Base-by-base conservation (phyloP, 2,888 invertebrate species). In the Pyrocoelia pectoralis region DNA sequence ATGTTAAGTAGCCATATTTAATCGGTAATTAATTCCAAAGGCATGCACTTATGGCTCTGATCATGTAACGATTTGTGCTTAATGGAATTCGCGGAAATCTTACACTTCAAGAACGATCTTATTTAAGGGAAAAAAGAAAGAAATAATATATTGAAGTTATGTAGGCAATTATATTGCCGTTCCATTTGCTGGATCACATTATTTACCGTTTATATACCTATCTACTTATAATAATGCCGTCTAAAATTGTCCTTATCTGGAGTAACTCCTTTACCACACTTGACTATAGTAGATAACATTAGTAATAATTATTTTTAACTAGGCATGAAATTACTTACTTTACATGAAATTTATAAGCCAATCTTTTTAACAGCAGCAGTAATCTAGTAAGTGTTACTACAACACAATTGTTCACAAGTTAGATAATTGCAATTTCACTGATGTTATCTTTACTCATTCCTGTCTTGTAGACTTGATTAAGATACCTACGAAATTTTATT, bases 1-100 rank as follows among this genome's bases (percentile, higher is more conserved):
- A 74, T 75, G 75, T 65, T 72, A 74, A 74, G 74, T 73, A 70
- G 74, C 72, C 59, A 74, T 74, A 74, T 74, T 74, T 73, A 74
- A 75, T 67, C 61, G 62, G 66, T 72, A 73, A 75, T 75, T 74
- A 74, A 74, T 74, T 74, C 69, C 61, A 68, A 61, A 65, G 51
- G 66, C 66, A 64, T 67, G 65, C 58, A 55, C 67, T 71, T 69
- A 69, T 67, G 67, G 68, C 41, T 67, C 64, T 64, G 67, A 69
- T 70, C 70, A 70, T 68, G 69, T 70, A 68, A 66, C 68, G 67
- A 70, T 70, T 66, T 70, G 70, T 60, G 65, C 56, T 65, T 65
- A 65, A 65, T 65, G 65, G 65, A 56, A 65, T 65, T 56, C 56
- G 56, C 14, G 49, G 65, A 65, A 65, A 61, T 56, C 51, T 56